phyloP scores from a whole-genome alignment of 2,888 invertebrate genomes.

The Aphodius granarius region DNA sequence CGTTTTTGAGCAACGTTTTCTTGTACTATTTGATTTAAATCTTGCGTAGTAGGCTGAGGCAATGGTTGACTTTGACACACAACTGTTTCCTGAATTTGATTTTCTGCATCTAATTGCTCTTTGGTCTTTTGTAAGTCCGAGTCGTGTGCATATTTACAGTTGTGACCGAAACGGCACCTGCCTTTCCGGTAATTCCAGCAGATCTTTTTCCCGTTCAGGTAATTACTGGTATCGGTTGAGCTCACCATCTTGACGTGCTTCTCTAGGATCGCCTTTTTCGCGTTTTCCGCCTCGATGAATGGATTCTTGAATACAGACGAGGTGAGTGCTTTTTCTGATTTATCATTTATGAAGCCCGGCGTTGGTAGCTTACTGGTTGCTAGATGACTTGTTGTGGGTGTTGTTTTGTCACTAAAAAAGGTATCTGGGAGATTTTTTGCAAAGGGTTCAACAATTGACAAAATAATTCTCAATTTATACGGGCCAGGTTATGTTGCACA shows the following conservation, averaged over 20 bases:
- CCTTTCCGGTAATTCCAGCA: slow-evolving; percentile 95
- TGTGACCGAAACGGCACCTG: slow-evolving; percentile 86
- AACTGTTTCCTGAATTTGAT: slow-evolving; percentile 53
- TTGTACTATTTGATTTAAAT: slow-evolving; percentile 36
- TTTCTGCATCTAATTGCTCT: slow-evolving; percentile 62
- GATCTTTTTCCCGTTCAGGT: slow-evolving; percentile 84
- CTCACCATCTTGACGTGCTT: slow-evolving; percentile 92
- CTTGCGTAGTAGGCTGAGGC: slow-evolving; percentile 33
- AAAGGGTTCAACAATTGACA: slow-evolving; percentile 16
- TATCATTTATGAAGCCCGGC: slow-evolving; percentile 62
- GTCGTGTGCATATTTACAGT: slow-evolving; percentile 90
- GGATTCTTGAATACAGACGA: slow-evolving; percentile 86
- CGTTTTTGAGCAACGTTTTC: slow-evolving; percentile 55
- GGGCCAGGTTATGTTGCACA: background rate
- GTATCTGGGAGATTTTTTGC: slow-evolving; percentile 27
- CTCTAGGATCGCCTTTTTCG: slow-evolving; percentile 83
- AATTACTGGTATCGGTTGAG: slow-evolving; percentile 67
- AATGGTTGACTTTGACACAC: slow-evolving; percentile 45
- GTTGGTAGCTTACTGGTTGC: slow-evolving; percentile 56
- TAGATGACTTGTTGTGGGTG: slow-evolving; percentile 5
- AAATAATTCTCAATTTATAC: slow-evolving; percentile 18
- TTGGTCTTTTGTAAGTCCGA: slow-evolving; percentile 74
- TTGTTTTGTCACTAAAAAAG: slow-evolving; percentile 23
- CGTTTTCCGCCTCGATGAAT: slow-evolving; percentile 81
- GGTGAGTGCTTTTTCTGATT: slow-evolving; percentile 48